phyloP scores from a whole-genome alignment of 35 echinoderm and acorn worm species.

The Eucidaris tribuloides region DNA sequence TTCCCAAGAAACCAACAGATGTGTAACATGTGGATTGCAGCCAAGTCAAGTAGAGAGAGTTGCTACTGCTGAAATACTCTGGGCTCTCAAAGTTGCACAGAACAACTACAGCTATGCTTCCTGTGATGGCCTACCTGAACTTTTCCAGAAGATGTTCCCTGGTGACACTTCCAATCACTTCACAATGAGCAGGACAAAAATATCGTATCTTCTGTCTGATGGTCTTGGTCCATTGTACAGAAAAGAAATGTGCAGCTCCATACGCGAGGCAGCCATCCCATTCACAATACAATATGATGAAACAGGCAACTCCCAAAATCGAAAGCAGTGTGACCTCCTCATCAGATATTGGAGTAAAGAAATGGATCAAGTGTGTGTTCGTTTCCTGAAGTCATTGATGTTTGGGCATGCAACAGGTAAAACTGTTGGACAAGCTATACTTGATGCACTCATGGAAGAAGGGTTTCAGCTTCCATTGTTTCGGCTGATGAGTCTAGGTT shows the following conservation, averaged over 20 bases:
- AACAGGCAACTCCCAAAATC: constrained; percentile 19
- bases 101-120: constrained; percentile 7
- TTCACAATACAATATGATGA: constrained; percentile 27
- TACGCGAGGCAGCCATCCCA: constrained; percentile 21
- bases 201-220: constrained; percentile 19
- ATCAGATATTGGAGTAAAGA: constrained; percentile 8
- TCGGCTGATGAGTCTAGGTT: constrained; percentile 5
- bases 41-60: constrained; percentile 23
- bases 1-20: neutral
- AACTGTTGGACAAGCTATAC: constrained; percentile 11
- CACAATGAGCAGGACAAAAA: constrained; percentile 29
- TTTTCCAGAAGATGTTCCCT: constrained; percentile 26
- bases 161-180: constrained; percentile 6
- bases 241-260: constrained; percentile 17
- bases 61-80: neutral
- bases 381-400: neutral
- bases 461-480: constrained; percentile 1
- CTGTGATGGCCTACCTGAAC: neutral
- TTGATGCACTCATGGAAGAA: neutral
- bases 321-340: constrained; percentile 38
- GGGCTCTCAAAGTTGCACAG: constrained; percentile 15
- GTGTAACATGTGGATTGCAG: constrained; percentile 8
- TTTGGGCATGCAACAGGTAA: constrained; percentile 18
- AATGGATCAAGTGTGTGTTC: neutral
- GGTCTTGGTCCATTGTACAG: constrained; percentile 20